Percentiles rank a stretch among this genome's conserved stretches.
These are phyloP conservation scores for Drosophila pseudoobscura DNA, from an alignment of 1,140 invertebrate species.

Conservation along the genomic window DNA sequence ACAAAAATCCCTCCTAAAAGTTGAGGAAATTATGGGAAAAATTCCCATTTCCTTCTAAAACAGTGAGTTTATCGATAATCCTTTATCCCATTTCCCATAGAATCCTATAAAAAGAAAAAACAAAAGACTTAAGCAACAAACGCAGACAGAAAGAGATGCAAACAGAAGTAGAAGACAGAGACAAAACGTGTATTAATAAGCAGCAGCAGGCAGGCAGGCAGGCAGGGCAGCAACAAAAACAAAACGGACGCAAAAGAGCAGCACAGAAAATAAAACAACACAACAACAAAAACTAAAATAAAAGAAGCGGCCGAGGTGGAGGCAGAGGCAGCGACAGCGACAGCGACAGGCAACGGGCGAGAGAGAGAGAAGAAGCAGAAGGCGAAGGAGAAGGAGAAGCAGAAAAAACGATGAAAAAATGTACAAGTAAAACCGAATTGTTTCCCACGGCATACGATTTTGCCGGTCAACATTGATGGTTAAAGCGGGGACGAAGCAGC, in stretches of 20 bases:
- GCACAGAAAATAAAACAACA: constrained; percentile 41
- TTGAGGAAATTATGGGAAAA: too few relatives aligned
- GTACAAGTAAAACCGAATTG: constrained; percentile 83
- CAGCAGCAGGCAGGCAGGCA: constrained; percentile 56
- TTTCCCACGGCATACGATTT: constrained; percentile 84
- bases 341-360: constrained; percentile 17
- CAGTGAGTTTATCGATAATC: too few relatives aligned
- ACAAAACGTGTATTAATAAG: constrained; percentile 79
- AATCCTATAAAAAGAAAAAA: constrained; percentile 43
- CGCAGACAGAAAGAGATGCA: constrained; percentile 36
- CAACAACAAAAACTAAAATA: constrained; percentile 24
- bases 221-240: constrained; percentile 57
- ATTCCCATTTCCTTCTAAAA: too few relatives aligned
- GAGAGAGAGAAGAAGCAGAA: constrained; percentile 24
- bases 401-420: constrained; percentile 78
- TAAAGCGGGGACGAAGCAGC: constrained; percentile 55
- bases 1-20: too few relatives aligned
- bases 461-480: constrained; percentile 83
- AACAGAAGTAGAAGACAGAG: constrained; percentile 21
- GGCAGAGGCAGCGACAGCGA: constrained; percentile 29
- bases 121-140: constrained; percentile 82
- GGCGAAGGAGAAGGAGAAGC: constrained; percentile 35
- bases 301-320: constrained; percentile 32
- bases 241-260: constrained; percentile 74
- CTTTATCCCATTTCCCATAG: too few relatives aligned